A percentile compares a stretch with the other conserved stretches of the same genome.
Conservation (phyloP, 2,888 invertebrate species). For the Deladenus siricidicola region DNA sequence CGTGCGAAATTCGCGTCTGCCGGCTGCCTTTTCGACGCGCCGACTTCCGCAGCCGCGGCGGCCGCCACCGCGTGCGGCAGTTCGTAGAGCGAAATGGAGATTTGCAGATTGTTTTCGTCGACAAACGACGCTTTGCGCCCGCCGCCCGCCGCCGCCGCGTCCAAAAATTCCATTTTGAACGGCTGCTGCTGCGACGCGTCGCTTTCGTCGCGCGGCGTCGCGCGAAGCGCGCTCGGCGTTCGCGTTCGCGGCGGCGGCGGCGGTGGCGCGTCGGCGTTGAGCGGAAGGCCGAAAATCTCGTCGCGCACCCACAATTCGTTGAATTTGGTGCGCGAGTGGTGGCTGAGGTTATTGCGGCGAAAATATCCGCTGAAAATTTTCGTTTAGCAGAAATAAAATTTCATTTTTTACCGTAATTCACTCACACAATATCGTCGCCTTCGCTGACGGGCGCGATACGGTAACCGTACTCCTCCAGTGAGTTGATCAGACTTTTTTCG, state of each 20-base stretch:
- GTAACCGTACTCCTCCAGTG: conserved; percentile 4
- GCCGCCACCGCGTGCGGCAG: neutral
- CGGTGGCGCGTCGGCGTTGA: neutral
- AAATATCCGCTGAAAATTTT: neutral
- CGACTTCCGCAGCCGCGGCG: neutral
- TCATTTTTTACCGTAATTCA: neutral
- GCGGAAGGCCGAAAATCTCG: neutral
- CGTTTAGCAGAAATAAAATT: neutral
- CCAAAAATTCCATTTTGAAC: too few relatives aligned
- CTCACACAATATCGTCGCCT: conserved; percentile 4
- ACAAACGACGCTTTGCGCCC: too few relatives aligned
- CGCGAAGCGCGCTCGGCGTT: neutral
- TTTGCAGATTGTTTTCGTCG: neutral
- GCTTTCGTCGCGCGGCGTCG: neutral
- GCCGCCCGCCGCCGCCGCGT: neutral
- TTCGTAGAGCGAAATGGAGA: neutral
- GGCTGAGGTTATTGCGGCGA: neutral
- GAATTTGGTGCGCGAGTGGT: neutral
- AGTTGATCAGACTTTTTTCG: conserved; percentile 4
- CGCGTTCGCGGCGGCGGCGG: neutral
- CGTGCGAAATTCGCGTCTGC: too few relatives aligned
- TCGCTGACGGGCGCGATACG: neutral
- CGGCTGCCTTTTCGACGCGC: too few relatives aligned
- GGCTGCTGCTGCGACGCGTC: neutral
- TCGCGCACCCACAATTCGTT: conserved; percentile 7